Base-by-base conservation (phyloP, 2,888 invertebrate species). In the Phania funesta region DNA sequence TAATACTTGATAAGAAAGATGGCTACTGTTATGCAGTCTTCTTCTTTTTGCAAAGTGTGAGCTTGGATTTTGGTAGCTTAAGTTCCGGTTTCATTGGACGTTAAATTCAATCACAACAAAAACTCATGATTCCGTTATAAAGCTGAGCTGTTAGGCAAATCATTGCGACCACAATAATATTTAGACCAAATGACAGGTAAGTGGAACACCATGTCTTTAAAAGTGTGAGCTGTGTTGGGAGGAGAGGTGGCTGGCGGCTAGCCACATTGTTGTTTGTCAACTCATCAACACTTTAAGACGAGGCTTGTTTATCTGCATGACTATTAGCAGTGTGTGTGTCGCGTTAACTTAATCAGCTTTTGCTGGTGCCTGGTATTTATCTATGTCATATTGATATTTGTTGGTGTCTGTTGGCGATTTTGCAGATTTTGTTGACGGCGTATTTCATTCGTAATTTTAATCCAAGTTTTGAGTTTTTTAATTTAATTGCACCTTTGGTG, bases 91-190 rank as follows among this genome's bases (percentile, higher is more conserved):
- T 71, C 16, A 60, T 18, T 56, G 26, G 11, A 54, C 11, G 38
- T 32, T 35, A 60, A 71, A 26, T 38, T 60, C 22, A 48, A 41
- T 11, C 16, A 52, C 38, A 44, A 13, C 16, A 46, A 68, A 67
- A 73, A 50, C 52, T 77, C 67, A 64, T 68, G 46, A 68, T 77
- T 77, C 81, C 74, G 77, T 82, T 77, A 56, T 78, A 54, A 67
- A 60, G 16, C 26, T 41, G 62, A 35, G 64, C 58, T 78, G 68
- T 82, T 78, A 60, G 78, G 78, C 78, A 82, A 74, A 16, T 60
- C 6, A 24, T 38, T 26, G 52, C 58, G 70, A 60, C 64, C 8
- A 64, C 48, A 58, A 29, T 29, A 67, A 54, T 77, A 77, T 50
- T 18, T 78, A 52, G 70, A 78, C 52, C 78, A 78, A 70, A 58